phyloP scores from a whole-genome alignment of 2,113 vertebrate species.

The Thermophis baileyi region DNA sequence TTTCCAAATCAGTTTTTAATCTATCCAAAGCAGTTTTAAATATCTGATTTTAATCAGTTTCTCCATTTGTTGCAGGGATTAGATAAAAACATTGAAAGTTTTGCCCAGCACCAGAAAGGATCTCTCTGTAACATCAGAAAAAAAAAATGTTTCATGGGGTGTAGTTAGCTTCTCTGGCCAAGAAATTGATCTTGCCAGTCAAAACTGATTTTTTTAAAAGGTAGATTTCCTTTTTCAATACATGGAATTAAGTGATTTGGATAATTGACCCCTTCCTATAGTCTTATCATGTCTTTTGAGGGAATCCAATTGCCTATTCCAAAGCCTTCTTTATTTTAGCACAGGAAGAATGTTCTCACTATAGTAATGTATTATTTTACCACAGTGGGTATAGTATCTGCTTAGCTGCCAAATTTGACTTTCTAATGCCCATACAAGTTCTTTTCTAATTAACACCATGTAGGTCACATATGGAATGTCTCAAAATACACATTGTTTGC shows the following conservation, averaged over 20 bases:
- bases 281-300: not conserved
- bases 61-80: not conserved
- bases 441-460: constrained; percentile 19
- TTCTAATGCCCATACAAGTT: not conserved
- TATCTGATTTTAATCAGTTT: not conserved
- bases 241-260: not conserved
- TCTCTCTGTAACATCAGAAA: not conserved
- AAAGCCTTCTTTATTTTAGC: not conserved
- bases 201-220: not conserved
- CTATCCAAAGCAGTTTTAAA: not conserved
- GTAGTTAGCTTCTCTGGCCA: not conserved
- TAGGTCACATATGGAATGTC: not conserved
- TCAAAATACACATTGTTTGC: not conserved
- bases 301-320: not conserved
- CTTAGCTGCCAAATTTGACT: constrained; percentile 16
- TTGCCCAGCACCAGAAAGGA: not conserved
- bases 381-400: not conserved
- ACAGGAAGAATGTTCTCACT: not conserved
- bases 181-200: not conserved
- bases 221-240: not conserved
- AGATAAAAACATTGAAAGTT: not conserved
- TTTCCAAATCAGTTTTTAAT: not conserved
- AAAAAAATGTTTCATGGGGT: not conserved
- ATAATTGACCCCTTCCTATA: not conserved
- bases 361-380: not conserved